Evolutionary conservation across 1,140 invertebrate genomes (phyloP).

Genomic region (Microplitis demolitor): DNA sequence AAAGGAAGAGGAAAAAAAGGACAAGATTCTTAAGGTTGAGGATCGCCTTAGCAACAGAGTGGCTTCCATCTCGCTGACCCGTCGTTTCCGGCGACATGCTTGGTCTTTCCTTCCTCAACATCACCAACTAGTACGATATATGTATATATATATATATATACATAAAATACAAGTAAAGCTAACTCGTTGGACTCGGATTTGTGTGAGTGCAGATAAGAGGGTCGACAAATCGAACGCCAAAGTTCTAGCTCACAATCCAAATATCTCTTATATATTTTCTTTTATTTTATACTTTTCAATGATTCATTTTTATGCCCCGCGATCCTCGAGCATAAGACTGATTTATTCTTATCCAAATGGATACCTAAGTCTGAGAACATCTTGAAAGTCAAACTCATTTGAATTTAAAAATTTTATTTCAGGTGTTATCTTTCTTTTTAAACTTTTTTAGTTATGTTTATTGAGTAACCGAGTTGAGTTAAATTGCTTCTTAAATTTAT

Average conservation of each 20-base stretch:
- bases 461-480: too few relatives aligned
- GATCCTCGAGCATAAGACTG: not conserved
- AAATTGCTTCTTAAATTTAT: too few relatives aligned
- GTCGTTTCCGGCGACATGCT: slow-evolving; percentile 48
- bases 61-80: slow-evolving; percentile 48
- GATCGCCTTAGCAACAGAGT: slow-evolving; percentile 52
- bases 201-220: slow-evolving; percentile 1
- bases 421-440: slow-evolving; percentile 11
- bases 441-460: too few relatives aligned
- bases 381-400: slow-evolving; percentile 48
- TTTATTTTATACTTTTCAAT: slow-evolving; percentile 15
- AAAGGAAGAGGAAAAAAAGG: not conserved
- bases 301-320: slow-evolving; percentile 13
- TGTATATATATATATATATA: too few relatives aligned
- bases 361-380: slow-evolving; percentile 38
- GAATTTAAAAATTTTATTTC: slow-evolving; percentile 44
- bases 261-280: not conserved
- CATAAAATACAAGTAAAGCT: too few relatives aligned
- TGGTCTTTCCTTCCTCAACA: slow-evolving; percentile 31
- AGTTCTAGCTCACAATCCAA: slow-evolving; percentile 11
- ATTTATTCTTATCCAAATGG: slow-evolving; percentile 21
- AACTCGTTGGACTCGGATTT: slow-evolving; percentile 4
- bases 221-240: slow-evolving; percentile 20
- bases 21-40: slow-evolving; percentile 10
- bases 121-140: too few relatives aligned